phyloP scores from a whole-genome alignment of 2,113 vertebrate genomes.

The Cavia porcellus region DNA sequence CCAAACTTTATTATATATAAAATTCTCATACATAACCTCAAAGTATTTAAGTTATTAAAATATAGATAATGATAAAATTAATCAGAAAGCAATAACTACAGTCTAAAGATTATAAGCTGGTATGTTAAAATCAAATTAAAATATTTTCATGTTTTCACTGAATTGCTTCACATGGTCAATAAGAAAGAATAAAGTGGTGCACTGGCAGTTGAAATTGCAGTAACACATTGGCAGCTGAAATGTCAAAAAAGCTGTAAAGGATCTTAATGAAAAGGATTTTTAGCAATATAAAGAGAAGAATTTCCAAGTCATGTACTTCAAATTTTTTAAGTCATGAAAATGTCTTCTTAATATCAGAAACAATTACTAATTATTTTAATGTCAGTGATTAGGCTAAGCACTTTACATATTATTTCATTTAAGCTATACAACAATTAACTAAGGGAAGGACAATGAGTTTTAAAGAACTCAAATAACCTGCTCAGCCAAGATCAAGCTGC shows the following conservation, averaged over 20 bases:
- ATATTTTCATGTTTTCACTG: slow-evolving; percentile 61
- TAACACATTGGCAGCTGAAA: slow-evolving; percentile 41
- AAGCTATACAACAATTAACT: slow-evolving; percentile 31
- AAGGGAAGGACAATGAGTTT: slow-evolving; percentile 38
- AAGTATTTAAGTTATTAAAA: slow-evolving; percentile 81
- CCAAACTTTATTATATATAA: slow-evolving; percentile 60
- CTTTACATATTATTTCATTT: slow-evolving; percentile 21
- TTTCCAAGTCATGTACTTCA: background rate
- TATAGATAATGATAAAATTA: slow-evolving; percentile 81
- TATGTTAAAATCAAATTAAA: slow-evolving; percentile 78
- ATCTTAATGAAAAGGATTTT: slow-evolving; percentile 44
- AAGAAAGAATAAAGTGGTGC: slow-evolving; percentile 59
- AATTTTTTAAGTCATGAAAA: slow-evolving; percentile 59
- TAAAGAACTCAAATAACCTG: slow-evolving; percentile 19
- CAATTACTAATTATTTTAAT: slow-evolving; percentile 18
- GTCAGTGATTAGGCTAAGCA: background rate
- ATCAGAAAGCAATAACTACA: slow-evolving; percentile 80
- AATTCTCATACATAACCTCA: slow-evolving; percentile 55
- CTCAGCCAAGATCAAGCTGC: background rate
- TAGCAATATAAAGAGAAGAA: slow-evolving; percentile 7
- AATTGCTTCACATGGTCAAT: slow-evolving; percentile 69
- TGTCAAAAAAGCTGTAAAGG: slow-evolving; percentile 65
- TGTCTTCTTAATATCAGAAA: slow-evolving; percentile 18
- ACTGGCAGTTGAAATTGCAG: slow-evolving; percentile 58
- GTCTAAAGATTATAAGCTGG: slow-evolving; percentile 57